A percentile compares a stretch with the other conserved stretches of the same genome.
Evolutionary conservation across 2,797 vertebrate genomes (phyloP).

Genomic region (Capromys pilorides): DNA sequence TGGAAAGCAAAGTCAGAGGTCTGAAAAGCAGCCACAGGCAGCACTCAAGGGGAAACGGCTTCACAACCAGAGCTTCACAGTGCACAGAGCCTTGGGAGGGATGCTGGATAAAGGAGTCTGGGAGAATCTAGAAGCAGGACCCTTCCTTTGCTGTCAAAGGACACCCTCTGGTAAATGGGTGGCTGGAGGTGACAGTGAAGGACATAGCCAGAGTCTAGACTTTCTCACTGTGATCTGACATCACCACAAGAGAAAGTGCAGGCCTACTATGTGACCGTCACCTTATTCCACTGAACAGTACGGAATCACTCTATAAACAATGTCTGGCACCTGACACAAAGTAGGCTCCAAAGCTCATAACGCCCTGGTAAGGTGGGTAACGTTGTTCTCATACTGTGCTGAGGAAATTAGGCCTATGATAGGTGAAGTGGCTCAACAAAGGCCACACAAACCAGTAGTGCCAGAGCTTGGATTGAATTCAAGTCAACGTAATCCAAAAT

Average conservation of each 20-base stretch:
- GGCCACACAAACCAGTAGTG: background rate
- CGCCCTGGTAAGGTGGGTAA: background rate
- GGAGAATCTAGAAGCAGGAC: background rate
- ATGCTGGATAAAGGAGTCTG: background rate
- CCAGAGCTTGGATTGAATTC: background rate
- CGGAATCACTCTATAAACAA: background rate
- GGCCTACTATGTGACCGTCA: background rate
- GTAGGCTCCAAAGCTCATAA: background rate
- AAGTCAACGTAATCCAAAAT: background rate
- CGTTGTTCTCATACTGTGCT: background rate
- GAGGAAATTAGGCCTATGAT: background rate
- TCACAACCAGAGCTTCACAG: background rate
- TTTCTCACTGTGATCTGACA: background rate
- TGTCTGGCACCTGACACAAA: background rate
- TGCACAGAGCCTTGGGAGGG: background rate
- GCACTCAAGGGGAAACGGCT: background rate
- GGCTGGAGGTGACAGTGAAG: background rate
- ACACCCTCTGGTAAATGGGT: background rate
- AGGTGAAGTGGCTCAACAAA: background rate
- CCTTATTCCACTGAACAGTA: background rate
- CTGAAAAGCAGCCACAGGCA: background rate
- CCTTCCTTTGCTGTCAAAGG: background rate
- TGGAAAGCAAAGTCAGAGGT: constrained; percentile 61
- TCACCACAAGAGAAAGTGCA: constrained; percentile 12
- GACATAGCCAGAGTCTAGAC: background rate